Evolutionary conservation across 2,113 vertebrate species (phyloP).

Genomic region (Cavia aperea): DNA sequence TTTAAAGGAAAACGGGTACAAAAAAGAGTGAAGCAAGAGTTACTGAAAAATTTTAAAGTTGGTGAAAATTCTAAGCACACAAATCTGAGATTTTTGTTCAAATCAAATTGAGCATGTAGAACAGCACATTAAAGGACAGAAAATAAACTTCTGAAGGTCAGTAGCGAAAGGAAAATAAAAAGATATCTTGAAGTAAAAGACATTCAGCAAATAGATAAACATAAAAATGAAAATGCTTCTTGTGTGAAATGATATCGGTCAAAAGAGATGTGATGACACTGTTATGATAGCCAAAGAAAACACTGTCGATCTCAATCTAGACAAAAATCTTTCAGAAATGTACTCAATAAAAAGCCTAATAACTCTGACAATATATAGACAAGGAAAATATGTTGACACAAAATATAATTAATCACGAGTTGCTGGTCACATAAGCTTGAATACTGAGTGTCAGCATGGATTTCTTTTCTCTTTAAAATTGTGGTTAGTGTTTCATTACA

Average conservation of each 20-base stretch:
- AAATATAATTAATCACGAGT: background rate
- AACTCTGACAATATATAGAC: background rate
- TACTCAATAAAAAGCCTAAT: background rate
- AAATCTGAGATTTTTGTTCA: background rate
- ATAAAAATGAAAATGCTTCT: background rate
- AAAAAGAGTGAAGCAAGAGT: background rate
- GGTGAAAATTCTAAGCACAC: background rate
- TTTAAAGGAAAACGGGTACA: background rate
- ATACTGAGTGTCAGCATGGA: background rate
- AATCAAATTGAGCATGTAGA: background rate
- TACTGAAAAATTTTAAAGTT: background rate
- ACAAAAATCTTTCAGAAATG: background rate
- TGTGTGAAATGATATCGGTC: background rate
- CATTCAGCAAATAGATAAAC: background rate
- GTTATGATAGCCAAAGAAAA: background rate
- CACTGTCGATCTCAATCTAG: background rate
- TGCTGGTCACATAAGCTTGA: background rate
- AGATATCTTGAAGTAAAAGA: background rate
- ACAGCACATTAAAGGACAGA: background rate
- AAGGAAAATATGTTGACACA: background rate
- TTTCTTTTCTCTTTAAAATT: background rate
- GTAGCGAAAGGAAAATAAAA: background rate
- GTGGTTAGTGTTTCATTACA: background rate
- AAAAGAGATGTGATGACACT: background rate
- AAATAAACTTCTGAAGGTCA: background rate